Evolutionary conservation across 2,113 vertebrate genomes (phyloP).

Genomic region (Ancistrus triradiatus): DNA sequence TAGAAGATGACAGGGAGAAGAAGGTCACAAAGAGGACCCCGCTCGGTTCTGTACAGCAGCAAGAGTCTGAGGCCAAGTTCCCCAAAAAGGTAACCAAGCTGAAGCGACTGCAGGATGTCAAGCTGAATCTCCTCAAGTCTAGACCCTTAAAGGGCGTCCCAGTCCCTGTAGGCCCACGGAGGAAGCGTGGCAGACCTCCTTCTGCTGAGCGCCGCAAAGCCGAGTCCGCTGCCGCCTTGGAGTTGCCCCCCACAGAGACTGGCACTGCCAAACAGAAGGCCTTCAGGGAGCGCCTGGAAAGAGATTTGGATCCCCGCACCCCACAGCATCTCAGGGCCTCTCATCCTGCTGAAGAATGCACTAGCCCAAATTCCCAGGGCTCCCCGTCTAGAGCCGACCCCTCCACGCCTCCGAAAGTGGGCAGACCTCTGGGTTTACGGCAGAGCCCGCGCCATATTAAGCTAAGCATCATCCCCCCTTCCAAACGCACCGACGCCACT

Average conservation of each 20-base stretch:
- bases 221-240: conserved; percentile 59
- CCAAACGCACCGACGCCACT: conserved; percentile 90
- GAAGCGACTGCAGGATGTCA: conserved; percentile 86
- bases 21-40: conserved; percentile 77
- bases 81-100: conserved; percentile 75
- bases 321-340: conserved; percentile 54
- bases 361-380: conserved; percentile 51
- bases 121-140: conserved; percentile 87
- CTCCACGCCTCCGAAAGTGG: conserved; percentile 68
- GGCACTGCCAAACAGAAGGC: conserved; percentile 79
- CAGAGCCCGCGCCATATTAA: conserved; percentile 94
- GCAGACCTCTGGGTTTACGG: conserved; percentile 71
- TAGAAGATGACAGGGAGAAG: conserved; percentile 78
- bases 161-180: conserved; percentile 76
- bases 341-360: conserved; percentile 40
- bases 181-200: conserved; percentile 84
- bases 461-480: conserved; percentile 88
- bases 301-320: conserved; percentile 61
- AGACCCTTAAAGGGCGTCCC: conserved; percentile 78
- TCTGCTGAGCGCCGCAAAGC: conserved; percentile 87
- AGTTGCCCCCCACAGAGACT: conserved; percentile 34
- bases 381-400: conserved; percentile 56
- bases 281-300: conserved; percentile 74
- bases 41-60: conserved; percentile 56
- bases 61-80: conserved; percentile 55